phyloP scores from a whole-genome alignment of 2,888 invertebrate genomes.

The Drosophila borealis region DNA sequence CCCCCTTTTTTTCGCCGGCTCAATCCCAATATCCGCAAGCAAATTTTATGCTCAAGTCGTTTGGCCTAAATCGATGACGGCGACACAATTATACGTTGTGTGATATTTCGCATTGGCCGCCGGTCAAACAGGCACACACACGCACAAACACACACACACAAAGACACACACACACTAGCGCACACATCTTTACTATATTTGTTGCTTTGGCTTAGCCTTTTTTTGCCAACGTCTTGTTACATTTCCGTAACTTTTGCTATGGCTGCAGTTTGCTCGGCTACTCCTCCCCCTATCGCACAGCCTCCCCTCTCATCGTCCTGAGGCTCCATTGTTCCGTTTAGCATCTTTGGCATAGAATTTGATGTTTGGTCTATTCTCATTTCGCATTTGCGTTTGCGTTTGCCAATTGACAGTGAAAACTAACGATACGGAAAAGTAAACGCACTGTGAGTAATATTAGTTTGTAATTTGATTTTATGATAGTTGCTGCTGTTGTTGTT shows the following conservation, averaged over 20 bases:
- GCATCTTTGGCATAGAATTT: slow-evolving; percentile 44
- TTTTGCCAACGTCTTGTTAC: slow-evolving; percentile 60
- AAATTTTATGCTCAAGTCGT: slow-evolving; percentile 50
- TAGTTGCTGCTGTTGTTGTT: slow-evolving; percentile 15
- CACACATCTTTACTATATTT: slow-evolving; percentile 36
- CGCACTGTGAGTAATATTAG: slow-evolving; percentile 80
- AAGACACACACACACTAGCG: slow-evolving; percentile 3
- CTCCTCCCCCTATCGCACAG: too few species aligned
- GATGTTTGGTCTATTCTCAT: slow-evolving; percentile 49
- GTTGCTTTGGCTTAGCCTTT: slow-evolving; percentile 35
- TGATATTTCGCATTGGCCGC: slow-evolving; percentile 34
- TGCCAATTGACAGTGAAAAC: slow-evolving; percentile 83
- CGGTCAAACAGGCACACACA: slow-evolving; percentile 21
- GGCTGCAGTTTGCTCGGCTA: slow-evolving; percentile 57
- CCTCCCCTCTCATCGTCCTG: neutral
- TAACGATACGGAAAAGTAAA: slow-evolving; percentile 83
- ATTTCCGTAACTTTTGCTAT: slow-evolving; percentile 59
- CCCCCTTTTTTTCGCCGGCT: slow-evolving; percentile 7
- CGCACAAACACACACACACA: slow-evolving; percentile 11
- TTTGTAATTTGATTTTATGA: slow-evolving; percentile 81
- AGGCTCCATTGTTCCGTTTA: slow-evolving; percentile 1
- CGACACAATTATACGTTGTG: slow-evolving; percentile 63
- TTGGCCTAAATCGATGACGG: slow-evolving; percentile 76
- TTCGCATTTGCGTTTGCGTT: slow-evolving; percentile 43
- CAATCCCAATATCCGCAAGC: slow-evolving; percentile 14